Evolutionary conservation across 30 jellyfish, hydroid and myxozoan species (phyloP).

Genomic region (Chironex yamaguchii): DNA sequence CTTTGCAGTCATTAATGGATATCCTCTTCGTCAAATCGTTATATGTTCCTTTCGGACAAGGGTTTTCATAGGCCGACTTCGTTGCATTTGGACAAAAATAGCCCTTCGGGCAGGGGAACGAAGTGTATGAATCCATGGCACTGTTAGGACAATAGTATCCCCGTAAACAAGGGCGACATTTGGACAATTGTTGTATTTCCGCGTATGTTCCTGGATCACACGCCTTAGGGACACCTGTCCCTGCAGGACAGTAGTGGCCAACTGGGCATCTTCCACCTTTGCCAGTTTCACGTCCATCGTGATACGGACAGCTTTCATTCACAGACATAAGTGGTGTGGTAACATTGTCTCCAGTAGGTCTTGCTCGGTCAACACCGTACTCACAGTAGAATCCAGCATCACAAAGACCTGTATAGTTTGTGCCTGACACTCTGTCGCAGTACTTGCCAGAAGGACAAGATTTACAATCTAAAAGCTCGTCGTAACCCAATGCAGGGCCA

Average conservation of each 20-base stretch:
- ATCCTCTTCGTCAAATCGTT: conserved; percentile 67
- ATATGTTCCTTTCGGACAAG: conserved; percentile 92
- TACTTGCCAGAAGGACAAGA: conserved; percentile 98
- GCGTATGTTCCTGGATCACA: conserved; percentile 94
- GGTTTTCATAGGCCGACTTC: conserved; percentile 54
- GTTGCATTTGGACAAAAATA: conserved; percentile 97
- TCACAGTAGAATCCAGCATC: conserved; percentile 93
- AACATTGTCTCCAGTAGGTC: conserved; percentile 81
- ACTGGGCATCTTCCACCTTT: conserved; percentile 94
- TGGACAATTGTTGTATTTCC: conserved; percentile 74
- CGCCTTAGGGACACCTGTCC: conserved; percentile 76
- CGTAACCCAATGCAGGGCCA: conserved; percentile 78
- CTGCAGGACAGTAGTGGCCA: conserved; percentile 91
- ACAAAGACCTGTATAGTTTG: conserved; percentile 87
- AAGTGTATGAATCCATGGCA: conserved; percentile 80
- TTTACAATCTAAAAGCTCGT: conserved; percentile 78
- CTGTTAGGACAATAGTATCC: conserved; percentile 93
- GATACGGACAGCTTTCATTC: conserved; percentile 81
- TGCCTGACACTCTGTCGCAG: conserved; percentile 71
- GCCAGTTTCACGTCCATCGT: conserved; percentile 94
- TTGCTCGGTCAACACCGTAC: conserved; percentile 93
- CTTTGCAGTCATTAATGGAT: conserved; percentile 69
- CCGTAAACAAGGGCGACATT: conserved; percentile 89
- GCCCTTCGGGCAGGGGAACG: conserved; percentile 91
- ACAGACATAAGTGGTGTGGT: conserved; percentile 42